phyloP scores from a whole-genome alignment of 2,113 vertebrate species.

The Indri indri region DNA sequence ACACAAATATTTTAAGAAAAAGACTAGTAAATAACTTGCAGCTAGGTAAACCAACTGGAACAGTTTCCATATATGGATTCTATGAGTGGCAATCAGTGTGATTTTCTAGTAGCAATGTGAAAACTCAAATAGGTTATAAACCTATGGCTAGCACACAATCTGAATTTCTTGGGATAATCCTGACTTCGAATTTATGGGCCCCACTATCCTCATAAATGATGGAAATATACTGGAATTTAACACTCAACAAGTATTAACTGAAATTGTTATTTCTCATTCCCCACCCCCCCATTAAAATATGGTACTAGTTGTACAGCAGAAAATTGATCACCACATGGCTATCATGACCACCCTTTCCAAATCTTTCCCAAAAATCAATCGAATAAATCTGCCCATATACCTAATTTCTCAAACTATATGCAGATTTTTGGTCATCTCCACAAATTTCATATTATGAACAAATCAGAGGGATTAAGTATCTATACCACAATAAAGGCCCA shows the following conservation, averaged over 20 bases:
- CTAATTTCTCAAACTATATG: neutral
- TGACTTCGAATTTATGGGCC: constrained; percentile 6
- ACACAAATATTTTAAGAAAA: neutral
- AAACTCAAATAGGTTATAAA: neutral
- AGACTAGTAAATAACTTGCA: neutral
- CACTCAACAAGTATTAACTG: neutral
- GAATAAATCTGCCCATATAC: neutral
- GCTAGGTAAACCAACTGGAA: neutral
- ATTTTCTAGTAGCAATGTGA: constrained; percentile 3
- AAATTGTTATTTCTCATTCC: neutral
- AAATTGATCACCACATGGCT: neutral
- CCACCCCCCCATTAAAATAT: neutral
- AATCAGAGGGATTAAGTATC: neutral
- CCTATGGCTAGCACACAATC: neutral
- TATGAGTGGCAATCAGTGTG: neutral
- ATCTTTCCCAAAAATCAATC: neutral
- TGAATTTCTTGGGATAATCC: neutral
- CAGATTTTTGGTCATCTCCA: neutral
- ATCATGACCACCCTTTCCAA: neutral
- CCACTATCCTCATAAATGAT: neutral
- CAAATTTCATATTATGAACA: neutral
- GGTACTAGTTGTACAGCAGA: neutral
- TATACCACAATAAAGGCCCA: neutral
- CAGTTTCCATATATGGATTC: neutral
- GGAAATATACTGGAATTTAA: neutral